Percentiles rank a stretch among this genome's conserved stretches.
Conservation (phyloP, 2,888 invertebrate genomes). For the Plebejus melissa region DNA sequence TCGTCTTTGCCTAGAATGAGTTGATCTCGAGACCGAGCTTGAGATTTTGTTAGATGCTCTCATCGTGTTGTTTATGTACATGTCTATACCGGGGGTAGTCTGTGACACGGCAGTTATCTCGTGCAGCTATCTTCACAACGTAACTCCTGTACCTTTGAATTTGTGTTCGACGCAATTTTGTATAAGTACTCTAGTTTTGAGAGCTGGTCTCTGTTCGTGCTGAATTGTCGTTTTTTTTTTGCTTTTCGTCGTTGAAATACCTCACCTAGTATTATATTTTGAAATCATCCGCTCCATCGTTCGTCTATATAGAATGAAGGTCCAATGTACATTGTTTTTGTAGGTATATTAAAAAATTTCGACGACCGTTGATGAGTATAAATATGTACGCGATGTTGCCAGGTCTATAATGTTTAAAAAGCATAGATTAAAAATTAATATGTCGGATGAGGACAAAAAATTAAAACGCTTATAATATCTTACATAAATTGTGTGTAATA, state of each 20-base stretch:
- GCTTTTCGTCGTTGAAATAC: constrained; percentile 45
- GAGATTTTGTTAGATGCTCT: constrained; percentile 19
- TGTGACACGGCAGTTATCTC: constrained; percentile 18
- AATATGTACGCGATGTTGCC: constrained; percentile 44
- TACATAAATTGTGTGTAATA: constrained; percentile 71
- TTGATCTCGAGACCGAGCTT: constrained; percentile 16
- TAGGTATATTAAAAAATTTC: constrained; percentile 62
- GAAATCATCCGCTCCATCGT: constrained; percentile 51
- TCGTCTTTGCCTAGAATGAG: constrained; percentile 14
- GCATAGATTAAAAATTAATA: constrained; percentile 47
- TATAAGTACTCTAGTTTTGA: constrained; percentile 47
- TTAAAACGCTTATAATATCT: constrained; percentile 55
- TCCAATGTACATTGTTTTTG: constrained; percentile 70
- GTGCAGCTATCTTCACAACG: constrained; percentile 19
- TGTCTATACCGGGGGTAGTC: constrained; percentile 5
- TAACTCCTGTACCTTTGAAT: constrained; percentile 53
- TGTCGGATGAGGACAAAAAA: constrained; percentile 55
- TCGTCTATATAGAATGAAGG: constrained; percentile 59
- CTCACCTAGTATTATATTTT: constrained; percentile 48
- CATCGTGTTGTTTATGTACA: constrained; percentile 23
- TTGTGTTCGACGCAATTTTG: constrained; percentile 64
- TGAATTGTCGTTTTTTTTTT: constrained; percentile 41
- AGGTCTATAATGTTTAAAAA: constrained; percentile 48
- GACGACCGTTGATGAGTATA: constrained; percentile 48
- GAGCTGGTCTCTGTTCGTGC: constrained; percentile 71